Evolutionary conservation across 2,113 vertebrate genomes (phyloP).

Genomic region (Platysternon megacephalum): DNA sequence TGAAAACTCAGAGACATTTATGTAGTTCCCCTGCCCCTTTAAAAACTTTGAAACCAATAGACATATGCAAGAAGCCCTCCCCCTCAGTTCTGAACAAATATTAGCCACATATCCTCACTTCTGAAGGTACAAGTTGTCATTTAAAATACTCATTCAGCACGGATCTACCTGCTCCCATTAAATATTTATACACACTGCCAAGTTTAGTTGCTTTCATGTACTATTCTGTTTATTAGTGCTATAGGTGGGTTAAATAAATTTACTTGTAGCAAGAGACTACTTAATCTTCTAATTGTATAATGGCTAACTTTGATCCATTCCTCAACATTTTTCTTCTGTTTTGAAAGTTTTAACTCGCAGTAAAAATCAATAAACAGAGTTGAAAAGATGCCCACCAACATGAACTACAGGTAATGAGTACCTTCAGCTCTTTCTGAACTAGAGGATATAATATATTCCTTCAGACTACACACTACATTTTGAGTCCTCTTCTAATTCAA

Average conservation of each 20-base stretch:
- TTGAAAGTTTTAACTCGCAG: not conserved
- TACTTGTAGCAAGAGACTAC: not conserved
- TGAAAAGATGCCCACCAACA: not conserved
- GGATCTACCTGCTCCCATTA: not conserved
- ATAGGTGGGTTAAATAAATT: not conserved
- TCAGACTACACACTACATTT: not conserved
- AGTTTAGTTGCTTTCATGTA: not conserved
- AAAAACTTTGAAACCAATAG: not conserved
- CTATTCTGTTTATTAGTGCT: not conserved
- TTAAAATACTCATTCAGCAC: not conserved
- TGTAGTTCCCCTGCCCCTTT: not conserved
- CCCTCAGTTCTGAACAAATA: not conserved
- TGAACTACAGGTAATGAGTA: not conserved
- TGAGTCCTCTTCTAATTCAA: not conserved
- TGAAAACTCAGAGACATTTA: not conserved
- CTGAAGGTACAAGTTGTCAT: not conserved
- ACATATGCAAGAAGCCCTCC: not conserved
- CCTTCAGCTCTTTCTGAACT: not conserved
- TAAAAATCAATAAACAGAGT: not conserved
- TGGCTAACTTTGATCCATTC: not conserved
- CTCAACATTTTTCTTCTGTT: not conserved
- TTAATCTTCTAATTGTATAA: not conserved
- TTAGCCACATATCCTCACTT: not conserved
- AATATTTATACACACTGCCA: not conserved
- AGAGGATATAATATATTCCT: not conserved